A percentile compares a stretch with the other conserved stretches of the same genome.
Conservation (phyloP, 2,797 vertebrate species). For the Glossophaga mutica region DNA sequence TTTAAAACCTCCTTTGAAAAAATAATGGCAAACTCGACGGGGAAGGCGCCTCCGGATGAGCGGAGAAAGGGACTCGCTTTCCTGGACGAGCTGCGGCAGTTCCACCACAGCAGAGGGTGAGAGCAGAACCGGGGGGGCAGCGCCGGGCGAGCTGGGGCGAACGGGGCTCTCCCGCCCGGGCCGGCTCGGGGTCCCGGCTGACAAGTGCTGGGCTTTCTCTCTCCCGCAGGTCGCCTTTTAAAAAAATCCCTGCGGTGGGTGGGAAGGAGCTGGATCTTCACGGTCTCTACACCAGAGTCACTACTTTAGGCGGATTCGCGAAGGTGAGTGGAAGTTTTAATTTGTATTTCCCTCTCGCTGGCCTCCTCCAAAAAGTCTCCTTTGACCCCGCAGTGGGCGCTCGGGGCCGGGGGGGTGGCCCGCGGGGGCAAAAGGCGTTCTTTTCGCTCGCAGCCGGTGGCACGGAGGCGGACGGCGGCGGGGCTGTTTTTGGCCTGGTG, state of each 20-base stretch:
- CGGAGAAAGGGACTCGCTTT: constrained; percentile 99
- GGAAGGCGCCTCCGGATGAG: constrained; percentile 97
- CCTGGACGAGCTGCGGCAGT: constrained; percentile 99
- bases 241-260: constrained; percentile 98
- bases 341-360: constrained; percentile 85
- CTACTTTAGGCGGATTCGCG: constrained; percentile 98
- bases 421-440: constrained; percentile 42
- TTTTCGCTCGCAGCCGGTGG: constrained; percentile 55
- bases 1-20: constrained; percentile 85
- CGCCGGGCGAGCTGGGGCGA: constrained; percentile 70
- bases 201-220: constrained; percentile 72
- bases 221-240: constrained; percentile 93
- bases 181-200: constrained; percentile 66
- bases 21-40: constrained; percentile 98
- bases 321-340: constrained; percentile 97
- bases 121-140: constrained; percentile 84
- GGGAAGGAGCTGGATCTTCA: constrained; percentile 98
- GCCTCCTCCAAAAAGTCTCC: constrained; percentile 83
- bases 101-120: constrained; percentile 99
- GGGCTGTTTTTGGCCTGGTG: constrained; percentile 75
- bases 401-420: constrained; percentile 33
- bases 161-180: constrained; percentile 73
- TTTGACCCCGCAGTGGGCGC: constrained; percentile 75
- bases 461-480: constrained; percentile 72
- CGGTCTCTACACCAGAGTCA: constrained; percentile 98